Conservation (phyloP, 2,797 vertebrate genomes). For the Rhinichthys osculus region DNA sequence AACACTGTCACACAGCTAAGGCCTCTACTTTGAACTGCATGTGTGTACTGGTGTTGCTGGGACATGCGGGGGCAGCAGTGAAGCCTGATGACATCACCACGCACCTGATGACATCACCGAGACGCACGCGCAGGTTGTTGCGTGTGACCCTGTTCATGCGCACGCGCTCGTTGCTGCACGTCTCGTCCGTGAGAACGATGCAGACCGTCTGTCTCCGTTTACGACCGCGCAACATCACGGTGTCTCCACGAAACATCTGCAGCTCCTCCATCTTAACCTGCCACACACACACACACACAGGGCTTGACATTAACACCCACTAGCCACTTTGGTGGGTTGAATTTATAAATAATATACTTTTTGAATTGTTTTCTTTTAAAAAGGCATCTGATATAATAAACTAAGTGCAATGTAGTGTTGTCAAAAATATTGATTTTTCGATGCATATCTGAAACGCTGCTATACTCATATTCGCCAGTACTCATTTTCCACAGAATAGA, state of each 20-base stretch:
- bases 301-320: too few species aligned
- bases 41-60: background rate
- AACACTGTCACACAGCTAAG: background rate
- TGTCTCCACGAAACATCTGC: conserved; percentile 82
- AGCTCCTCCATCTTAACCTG: conserved; percentile 81
- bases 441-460: too few species aligned
- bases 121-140: conserved; percentile 80
- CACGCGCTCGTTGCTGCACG: conserved; percentile 72
- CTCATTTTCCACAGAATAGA: too few species aligned
- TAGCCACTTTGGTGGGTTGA: too few species aligned
- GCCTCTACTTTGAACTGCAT: background rate
- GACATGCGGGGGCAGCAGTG: background rate
- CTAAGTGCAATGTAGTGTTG: too few species aligned
- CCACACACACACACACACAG: background rate
- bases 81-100: background rate
- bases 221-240: conserved; percentile 75
- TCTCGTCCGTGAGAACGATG: conserved; percentile 77
- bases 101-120: conserved; percentile 81
- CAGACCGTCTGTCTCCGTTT: conserved; percentile 78
- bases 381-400: too few species aligned
- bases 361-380: too few species aligned
- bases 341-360: too few species aligned
- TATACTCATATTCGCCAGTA: too few species aligned
- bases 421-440: too few species aligned
- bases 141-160: conserved; percentile 79